Evolutionary conservation across 1,140 invertebrate species (phyloP), one percentile per base, ranked within the genome.

Genomic region (Penaeus japonicus): DNA sequence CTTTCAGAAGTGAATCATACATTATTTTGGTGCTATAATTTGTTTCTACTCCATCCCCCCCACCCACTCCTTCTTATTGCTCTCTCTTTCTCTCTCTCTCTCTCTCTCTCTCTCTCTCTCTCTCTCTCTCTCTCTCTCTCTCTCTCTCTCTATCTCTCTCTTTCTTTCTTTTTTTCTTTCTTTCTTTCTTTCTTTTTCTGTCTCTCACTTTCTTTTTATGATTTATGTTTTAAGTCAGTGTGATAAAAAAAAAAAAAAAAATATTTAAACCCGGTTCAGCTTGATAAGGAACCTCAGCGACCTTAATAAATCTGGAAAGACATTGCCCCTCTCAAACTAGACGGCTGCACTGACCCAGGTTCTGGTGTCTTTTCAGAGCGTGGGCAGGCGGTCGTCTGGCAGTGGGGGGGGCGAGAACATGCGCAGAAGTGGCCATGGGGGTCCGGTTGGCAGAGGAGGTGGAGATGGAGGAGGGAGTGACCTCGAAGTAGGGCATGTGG

Each of bases 331-430:
- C 87, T 62, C 87, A 35, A 78, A 47, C 87, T 84, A 83, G 87
- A 89, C 87, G 82, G 73, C 87, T 89, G 87, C 87, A 89, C 81
- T 89, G 87, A 89, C 87, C 87, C 87, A 75, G 79, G 87, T 89
- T 89, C 87, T 89, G 87, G 87, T 89, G 82, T 89, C 87, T 89
- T 89, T 89, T 89, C 87, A 89, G 87, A 89, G 87, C 87, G 87
- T 77, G 87, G 87, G 87, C 80, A 89, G 87, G 86, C 86, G 86
- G 86, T 87, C 80, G 86, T 87, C 86, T 87, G 86, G 86, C 86
- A 75, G 78, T 87, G 80, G 86, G 86, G 79, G 86, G 79, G 86
- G 80, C 86, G 59, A 87, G 79, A 81, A 75, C 80, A 70, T 82
- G 39, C 39, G 62, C 47, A 81, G 80, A 75, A 54, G 79, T 82